phyloP scores from a whole-genome alignment of 2,113 vertebrate genomes.

The Chamaetylas fuelleborni region DNA sequence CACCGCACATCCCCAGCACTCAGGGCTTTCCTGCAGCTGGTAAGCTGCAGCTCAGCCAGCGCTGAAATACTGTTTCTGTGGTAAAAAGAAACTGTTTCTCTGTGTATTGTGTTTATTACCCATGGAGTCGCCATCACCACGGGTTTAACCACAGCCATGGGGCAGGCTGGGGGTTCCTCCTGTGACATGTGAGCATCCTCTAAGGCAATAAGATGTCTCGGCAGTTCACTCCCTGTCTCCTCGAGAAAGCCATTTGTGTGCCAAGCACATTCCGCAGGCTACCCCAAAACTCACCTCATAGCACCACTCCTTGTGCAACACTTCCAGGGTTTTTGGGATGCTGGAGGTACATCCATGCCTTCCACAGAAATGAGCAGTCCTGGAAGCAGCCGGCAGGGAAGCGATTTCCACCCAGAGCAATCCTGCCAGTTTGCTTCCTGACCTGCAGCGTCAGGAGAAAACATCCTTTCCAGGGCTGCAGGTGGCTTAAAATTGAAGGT shows the following conservation, averaged over 20 bases:
- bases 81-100: not conserved
- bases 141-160: not conserved
- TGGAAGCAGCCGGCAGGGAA: not conserved
- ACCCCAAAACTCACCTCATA: not conserved
- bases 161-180: not conserved
- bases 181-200: not conserved
- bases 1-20: fast-evolving
- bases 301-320: no score
- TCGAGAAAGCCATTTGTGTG: fast-evolving
- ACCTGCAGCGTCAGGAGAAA: not conserved
- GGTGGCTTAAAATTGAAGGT: not conserved
- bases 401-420: not conserved
- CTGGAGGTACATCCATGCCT: not conserved
- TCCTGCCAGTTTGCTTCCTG: not conserved
- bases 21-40: not conserved
- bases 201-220: fast-evolving
- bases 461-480: not conserved
- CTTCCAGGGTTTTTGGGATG: not conserved
- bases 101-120: not conserved
- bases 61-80: not conserved
- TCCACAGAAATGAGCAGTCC: not conserved
- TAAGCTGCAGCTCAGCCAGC: not conserved
- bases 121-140: not conserved
- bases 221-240: not conserved
- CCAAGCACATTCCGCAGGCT: fast-evolving